Percentiles rank a stretch among this genome's conserved stretches.
Evolutionary conservation across 1,140 invertebrate species (phyloP).

Genomic region (Drosophila tsacasi): DNA sequence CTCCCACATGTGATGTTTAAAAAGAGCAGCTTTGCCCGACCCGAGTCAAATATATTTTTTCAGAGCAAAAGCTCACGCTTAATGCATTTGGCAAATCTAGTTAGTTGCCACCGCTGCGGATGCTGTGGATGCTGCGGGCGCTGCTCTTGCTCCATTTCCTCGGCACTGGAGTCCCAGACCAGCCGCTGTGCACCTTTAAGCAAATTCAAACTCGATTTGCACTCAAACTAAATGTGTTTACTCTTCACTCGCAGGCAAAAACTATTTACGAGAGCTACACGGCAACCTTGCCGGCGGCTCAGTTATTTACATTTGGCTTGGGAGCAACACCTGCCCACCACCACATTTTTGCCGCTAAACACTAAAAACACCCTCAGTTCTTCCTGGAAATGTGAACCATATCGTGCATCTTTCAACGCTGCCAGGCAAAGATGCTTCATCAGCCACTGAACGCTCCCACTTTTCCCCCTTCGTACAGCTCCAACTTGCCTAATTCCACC

Average conservation of each 20-base stretch:
- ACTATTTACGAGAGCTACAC: constrained; percentile 67
- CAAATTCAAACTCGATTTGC: constrained; percentile 80
- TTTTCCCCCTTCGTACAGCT: neutral
- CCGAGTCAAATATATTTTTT: constrained; percentile 4
- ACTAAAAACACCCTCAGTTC: constrained; percentile 32
- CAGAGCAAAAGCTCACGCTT: constrained; percentile 29
- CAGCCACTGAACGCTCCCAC: constrained; percentile 18
- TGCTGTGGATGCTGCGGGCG: constrained; percentile 19
- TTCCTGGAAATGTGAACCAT: constrained; percentile 58
- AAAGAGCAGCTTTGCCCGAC: constrained; percentile 3
- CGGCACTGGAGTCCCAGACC: neutral
- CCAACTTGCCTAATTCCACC: too few relatives aligned
- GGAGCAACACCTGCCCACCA: constrained; percentile 8
- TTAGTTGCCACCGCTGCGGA: constrained; percentile 36
- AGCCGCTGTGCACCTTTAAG: constrained; percentile 59
- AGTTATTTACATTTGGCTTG: constrained; percentile 50
- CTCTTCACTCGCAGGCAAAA: constrained; percentile 72
- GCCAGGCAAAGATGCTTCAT: constrained; percentile 37
- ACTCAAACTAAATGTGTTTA: constrained; percentile 78
- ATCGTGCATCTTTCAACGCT: constrained; percentile 64
- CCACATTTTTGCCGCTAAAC: neutral
- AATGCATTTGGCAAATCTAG: constrained; percentile 60
- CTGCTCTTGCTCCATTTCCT: constrained; percentile 25
- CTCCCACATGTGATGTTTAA: neutral
- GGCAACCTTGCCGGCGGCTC: constrained; percentile 52